Base-by-base conservation (phyloP, 1,140 invertebrate genomes). In the Lepidurus couesii region DNA sequence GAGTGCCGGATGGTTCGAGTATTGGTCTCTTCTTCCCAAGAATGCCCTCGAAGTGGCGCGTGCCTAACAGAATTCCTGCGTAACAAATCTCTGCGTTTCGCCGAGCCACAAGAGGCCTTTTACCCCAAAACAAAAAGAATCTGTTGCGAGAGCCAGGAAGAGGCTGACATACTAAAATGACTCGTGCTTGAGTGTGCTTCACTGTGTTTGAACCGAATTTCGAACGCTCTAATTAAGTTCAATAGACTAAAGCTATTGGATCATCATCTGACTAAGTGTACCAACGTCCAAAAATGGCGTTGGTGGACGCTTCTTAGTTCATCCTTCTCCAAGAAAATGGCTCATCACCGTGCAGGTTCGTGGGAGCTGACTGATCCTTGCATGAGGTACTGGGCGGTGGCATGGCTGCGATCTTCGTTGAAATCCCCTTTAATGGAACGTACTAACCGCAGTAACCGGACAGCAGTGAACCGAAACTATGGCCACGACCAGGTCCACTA, bases 361-460 rank as follows among this genome's bases (percentile, higher is more conserved):
- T 65, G 53, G 53, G 53, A 65, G 21, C 16, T 65, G 53, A 16
- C 53, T 21, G 53, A 65, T 65, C 53, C 53, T 65, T 65, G 53
- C 53, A 65, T 65, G 53, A 13, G 53, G 16, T 65, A 65, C 3
- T 65, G 53, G 53, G 53, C 53, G 16, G 53, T 65, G 53, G 53
- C 53, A 7, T 65, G 53, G 53, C 21, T 65, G 53, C 53, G 53
- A 21, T 65, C 53, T 21, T 65, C 53, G 16, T 65, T 65, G n/a
- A 65, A 65, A 65, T 65, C 53, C 16, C 53, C 53, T 9, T 65
- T 65, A 65, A 65, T 65, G 53, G 53, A 65, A 21, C 53, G 53
- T 11, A 65, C 10, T 16, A 47, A 65, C 13, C 53, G 44, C 76
- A 77, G 44, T 44, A 79, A 75, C 74, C 75, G 16, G 13, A 78